Percentiles rank a stretch among this genome's conserved stretches.
Evolutionary conservation across 2,888 invertebrate genomes (phyloP).

Genomic region (Sepiola atlantica): DNA sequence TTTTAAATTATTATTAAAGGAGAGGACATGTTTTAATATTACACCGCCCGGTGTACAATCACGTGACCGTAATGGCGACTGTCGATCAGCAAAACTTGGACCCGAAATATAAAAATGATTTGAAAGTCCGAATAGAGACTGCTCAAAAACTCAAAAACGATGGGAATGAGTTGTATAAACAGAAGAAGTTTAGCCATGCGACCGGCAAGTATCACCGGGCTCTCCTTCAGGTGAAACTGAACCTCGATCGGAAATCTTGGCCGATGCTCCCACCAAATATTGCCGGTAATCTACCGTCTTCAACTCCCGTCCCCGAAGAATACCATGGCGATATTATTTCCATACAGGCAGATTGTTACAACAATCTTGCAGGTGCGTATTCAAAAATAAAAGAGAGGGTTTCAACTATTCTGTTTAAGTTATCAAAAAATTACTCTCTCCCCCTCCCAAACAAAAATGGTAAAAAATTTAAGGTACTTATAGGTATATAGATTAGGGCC

Average conservation of each 20-base stretch:
- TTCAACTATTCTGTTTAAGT: too few relatives aligned
- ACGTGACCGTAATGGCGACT: not conserved
- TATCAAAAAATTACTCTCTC: too few relatives aligned
- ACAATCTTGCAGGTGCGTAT: conserved; percentile 70
- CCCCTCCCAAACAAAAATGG: too few relatives aligned
- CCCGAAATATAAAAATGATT: conserved; percentile 50
- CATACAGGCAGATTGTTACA: conserved; percentile 69
- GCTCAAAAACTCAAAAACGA: conserved; percentile 66
- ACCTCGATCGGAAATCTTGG: conserved; percentile 50
- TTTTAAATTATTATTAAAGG: not conserved
- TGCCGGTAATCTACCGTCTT: conserved; percentile 51
- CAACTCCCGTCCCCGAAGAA: conserved; percentile 54
- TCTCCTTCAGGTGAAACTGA: conserved; percentile 63
- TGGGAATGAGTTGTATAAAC: conserved; percentile 69
- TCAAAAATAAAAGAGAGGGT: not conserved
- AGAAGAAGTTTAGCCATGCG: conserved; percentile 63
- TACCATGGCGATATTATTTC: conserved; percentile 56
- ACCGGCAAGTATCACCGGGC: conserved; percentile 72
- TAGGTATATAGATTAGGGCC: too few relatives aligned
- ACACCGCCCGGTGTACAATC: not conserved
- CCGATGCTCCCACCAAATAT: conserved; percentile 50
- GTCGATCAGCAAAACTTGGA: not conserved
- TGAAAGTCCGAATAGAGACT: conserved; percentile 58
- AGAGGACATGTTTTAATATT: not conserved
- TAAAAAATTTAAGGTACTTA: too few relatives aligned